Evolutionary conservation across 2,797 vertebrate species (phyloP).

Genomic region (Coranthus polyacanthus): DNA sequence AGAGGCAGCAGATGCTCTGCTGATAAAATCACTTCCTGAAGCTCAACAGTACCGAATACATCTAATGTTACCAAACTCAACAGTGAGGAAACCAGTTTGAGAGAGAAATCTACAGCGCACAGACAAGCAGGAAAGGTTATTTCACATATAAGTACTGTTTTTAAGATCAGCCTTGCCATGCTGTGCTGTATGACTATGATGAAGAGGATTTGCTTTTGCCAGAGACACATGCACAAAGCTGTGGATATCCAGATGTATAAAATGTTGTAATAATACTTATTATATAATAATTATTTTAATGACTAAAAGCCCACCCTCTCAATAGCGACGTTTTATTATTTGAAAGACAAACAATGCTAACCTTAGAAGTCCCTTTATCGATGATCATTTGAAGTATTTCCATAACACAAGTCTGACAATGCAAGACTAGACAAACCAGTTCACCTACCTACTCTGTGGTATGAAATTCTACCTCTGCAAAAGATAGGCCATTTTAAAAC

Average conservation of each 20-base stretch:
- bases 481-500: constrained; percentile 2
- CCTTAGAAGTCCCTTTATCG: neutral
- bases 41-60: constrained; percentile 16
- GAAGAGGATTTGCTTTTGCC: constrained; percentile 9
- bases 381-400: constrained; percentile 16
- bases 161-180: constrained; percentile 34
- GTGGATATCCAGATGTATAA: constrained; percentile 10
- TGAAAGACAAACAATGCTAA: neutral
- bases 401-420: neutral
- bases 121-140: constrained; percentile 27
- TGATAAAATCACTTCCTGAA: constrained; percentile 35
- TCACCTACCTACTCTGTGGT: neutral
- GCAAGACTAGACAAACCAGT: constrained; percentile 43
- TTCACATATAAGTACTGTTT: constrained; percentile 42
- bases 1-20: constrained; percentile 39
- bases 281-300: no score
- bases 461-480: neutral
- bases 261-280: neutral
- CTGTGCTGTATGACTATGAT: constrained; percentile 15
- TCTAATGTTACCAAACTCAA: constrained; percentile 1
- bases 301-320: neutral
- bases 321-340: neutral
- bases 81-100: neutral
- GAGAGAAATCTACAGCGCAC: constrained; percentile 17
- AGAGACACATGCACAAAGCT: neutral